Percentiles rank a stretch among this genome's conserved stretches.
Evolutionary conservation across 2,888 invertebrate species (phyloP).

Genomic region (Agapostemon virescens): DNA sequence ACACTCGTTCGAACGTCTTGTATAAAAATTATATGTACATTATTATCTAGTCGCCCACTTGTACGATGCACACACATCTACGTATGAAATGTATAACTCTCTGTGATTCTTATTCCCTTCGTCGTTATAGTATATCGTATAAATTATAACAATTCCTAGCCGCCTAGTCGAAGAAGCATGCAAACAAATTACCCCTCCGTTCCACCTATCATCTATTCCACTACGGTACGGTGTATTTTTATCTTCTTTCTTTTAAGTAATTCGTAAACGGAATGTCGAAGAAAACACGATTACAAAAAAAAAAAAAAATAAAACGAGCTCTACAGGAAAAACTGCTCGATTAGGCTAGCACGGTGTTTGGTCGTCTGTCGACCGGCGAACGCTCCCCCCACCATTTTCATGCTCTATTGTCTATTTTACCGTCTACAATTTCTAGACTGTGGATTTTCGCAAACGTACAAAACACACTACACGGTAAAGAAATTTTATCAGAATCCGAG

Average conservation of each 20-base stretch:
- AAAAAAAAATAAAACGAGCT: too few species aligned
- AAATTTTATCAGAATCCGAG: neutral
- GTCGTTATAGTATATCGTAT: slow-evolving; percentile 27
- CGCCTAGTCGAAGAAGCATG: slow-evolving; percentile 42
- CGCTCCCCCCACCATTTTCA: neutral
- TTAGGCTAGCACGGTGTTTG: neutral
- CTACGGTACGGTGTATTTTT: slow-evolving; percentile 25
- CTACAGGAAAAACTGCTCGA: neutral
- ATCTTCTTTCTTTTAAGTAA: slow-evolving; percentile 21
- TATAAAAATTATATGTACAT: slow-evolving; percentile 67
- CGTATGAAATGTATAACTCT: slow-evolving; percentile 48
- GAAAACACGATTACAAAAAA: neutral
- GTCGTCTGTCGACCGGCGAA: neutral
- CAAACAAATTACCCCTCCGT: slow-evolving; percentile 55
- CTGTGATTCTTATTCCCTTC: slow-evolving; percentile 4
- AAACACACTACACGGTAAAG: too few species aligned
- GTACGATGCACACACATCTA: slow-evolving; percentile 53
- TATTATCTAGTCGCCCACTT: slow-evolving; percentile 61
- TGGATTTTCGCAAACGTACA: neutral
- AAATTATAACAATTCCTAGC: slow-evolving; percentile 45
- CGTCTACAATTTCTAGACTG: neutral
- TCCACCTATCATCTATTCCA: slow-evolving; percentile 10
- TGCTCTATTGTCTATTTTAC: slow-evolving; percentile 1
- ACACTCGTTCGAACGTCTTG: slow-evolving; percentile 39
- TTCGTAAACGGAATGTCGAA: slow-evolving; percentile 6